Conservation (phyloP, 1,140 invertebrate genomes). For the Maconellicoccus hirsutus region DNA sequence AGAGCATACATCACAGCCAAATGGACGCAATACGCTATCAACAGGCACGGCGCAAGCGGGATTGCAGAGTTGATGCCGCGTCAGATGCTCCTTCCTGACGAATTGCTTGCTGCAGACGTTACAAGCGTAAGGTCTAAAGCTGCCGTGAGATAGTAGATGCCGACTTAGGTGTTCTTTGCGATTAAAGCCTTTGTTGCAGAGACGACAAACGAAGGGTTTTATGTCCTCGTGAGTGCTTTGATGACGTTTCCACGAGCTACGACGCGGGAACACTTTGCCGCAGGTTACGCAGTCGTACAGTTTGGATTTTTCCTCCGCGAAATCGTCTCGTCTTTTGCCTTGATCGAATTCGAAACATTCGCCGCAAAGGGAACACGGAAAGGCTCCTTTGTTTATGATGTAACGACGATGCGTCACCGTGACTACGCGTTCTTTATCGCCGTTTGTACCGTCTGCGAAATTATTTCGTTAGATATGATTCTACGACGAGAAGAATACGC, state of each 20-base stretch:
- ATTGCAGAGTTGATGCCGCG: conserved; percentile 31
- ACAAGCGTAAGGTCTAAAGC: conserved; percentile 33
- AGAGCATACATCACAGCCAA: conserved; percentile 33
- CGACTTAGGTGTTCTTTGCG: conserved; percentile 27
- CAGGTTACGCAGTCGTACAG: conserved; percentile 31
- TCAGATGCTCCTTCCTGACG: conserved; percentile 31
- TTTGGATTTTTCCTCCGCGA: conserved; percentile 26
- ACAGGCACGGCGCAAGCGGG: conserved; percentile 30
- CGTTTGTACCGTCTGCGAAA: not conserved
- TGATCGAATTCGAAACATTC: conserved; percentile 32
- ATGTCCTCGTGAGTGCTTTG: conserved; percentile 34
- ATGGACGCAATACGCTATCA: conserved; percentile 30
- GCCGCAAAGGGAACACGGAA: conserved; percentile 32
- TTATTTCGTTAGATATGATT: not conserved
- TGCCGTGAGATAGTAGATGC: conserved; percentile 27
- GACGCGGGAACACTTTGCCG: conserved; percentile 32
- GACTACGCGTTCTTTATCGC: not conserved
- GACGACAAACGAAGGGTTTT: conserved; percentile 37
- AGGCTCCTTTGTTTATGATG: conserved; percentile 31
- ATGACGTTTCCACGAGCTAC: conserved; percentile 32
- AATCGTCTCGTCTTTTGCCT: conserved; percentile 29
- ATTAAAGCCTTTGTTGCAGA: conserved; percentile 37
- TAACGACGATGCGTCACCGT: conserved; percentile 30
- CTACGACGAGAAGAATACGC: no score
- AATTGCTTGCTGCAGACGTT: conserved; percentile 35